phyloP scores from a whole-genome alignment of 2,888 invertebrate species.

The Caenorhabditis becei region DNA sequence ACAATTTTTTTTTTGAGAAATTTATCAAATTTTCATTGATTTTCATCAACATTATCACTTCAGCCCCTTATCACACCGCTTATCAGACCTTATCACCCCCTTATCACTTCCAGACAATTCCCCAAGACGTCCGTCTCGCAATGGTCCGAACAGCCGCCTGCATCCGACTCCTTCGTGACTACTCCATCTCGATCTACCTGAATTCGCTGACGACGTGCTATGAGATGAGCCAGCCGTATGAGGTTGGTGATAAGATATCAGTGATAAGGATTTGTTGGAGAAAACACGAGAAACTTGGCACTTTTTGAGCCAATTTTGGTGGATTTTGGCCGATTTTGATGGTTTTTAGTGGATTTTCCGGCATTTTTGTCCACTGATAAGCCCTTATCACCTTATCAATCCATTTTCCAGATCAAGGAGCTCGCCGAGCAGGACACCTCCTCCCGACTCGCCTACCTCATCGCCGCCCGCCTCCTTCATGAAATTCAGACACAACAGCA shows the following conservation, averaged over 20 bases:
- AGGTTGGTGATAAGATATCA: constrained; percentile 19
- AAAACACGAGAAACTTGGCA: no score
- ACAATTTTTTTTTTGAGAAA: neutral
- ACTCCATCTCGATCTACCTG: constrained; percentile 93
- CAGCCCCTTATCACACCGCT: no score
- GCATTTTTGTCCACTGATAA: no score
- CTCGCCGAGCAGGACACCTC: constrained; percentile 58
- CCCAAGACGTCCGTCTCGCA: constrained; percentile 88
- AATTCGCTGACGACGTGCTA: constrained; percentile 91
- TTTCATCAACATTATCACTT: no score
- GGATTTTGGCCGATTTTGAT: no score
- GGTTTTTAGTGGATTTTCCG: no score
- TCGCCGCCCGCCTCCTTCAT: constrained; percentile 48
- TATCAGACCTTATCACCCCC: neutral
- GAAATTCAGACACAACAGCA: constrained; percentile 34
- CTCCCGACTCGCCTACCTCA: constrained; percentile 47
- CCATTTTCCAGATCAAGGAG: constrained; percentile 48
- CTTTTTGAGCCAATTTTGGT: no score
- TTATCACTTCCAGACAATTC: constrained; percentile 85
- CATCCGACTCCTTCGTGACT: constrained; percentile 90
- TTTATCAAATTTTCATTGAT: neutral
- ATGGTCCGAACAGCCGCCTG: constrained; percentile 93
- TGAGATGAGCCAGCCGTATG: constrained; percentile 87
- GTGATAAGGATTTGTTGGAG: no score
- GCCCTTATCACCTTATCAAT: no score